Conservation (phyloP, 2,113 vertebrate species). For the Sebastes schlegelii region DNA sequence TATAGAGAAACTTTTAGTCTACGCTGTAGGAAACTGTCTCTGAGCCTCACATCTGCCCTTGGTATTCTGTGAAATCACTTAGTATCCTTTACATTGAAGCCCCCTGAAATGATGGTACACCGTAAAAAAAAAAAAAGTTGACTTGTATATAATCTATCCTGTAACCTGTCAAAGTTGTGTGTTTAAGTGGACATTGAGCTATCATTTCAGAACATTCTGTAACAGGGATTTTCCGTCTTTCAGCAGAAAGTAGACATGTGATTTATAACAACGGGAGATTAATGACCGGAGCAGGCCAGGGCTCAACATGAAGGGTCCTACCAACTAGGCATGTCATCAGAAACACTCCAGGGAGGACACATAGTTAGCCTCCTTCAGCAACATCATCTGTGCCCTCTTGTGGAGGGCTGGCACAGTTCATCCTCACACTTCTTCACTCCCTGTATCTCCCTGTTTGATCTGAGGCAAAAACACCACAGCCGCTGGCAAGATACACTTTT, state of each 20-base stretch:
- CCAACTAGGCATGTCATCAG: constrained; percentile 45
- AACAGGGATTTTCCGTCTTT: constrained; percentile 22
- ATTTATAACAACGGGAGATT: constrained; percentile 32
- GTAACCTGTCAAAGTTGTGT: neutral
- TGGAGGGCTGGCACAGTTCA: constrained; percentile 79
- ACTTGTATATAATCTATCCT: neutral
- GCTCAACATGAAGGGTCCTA: constrained; percentile 22
- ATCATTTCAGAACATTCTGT: neutral
- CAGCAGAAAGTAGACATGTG: constrained; percentile 22
- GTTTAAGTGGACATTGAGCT: neutral
- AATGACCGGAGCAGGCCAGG: constrained; percentile 15
- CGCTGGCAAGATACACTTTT: constrained; percentile 33
- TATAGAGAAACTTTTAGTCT: neutral
- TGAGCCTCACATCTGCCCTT: neutral
- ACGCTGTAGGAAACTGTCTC: neutral
- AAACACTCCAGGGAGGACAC: constrained; percentile 22
- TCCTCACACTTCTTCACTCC: constrained; percentile 5
- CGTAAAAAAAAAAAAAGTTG: neutral
- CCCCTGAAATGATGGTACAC: neutral
- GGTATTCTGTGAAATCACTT: neutral
- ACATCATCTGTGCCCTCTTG: constrained; percentile 83
- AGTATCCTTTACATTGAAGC: neutral
- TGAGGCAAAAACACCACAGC: constrained; percentile 36
- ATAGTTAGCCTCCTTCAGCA: constrained; percentile 22
- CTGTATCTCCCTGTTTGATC: constrained; percentile 14